phyloP scores from a whole-genome alignment of 2,888 invertebrate species.

The Mythimna impura region DNA sequence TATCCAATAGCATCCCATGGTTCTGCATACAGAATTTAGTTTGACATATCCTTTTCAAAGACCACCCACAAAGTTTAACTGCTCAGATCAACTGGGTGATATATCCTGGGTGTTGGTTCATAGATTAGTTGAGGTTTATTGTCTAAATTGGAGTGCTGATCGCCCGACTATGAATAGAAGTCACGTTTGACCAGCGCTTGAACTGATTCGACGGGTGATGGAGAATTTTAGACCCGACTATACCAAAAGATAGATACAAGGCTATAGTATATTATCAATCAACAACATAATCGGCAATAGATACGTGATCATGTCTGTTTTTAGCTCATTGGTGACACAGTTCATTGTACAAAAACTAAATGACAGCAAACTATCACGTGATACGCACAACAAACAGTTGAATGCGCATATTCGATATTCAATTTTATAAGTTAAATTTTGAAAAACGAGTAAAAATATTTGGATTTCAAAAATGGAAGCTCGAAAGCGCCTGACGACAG shows the following conservation, averaged over 20 bases:
- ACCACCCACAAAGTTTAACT: conserved; percentile 51
- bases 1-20: conserved; percentile 64
- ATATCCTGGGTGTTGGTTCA: conserved; percentile 44
- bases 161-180: conserved; percentile 10
- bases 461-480: conserved; percentile 23
- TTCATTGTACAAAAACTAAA: conserved; percentile 15
- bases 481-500: not conserved
- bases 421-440: conserved; percentile 3
- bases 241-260: not conserved
- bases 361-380: conserved; percentile 24
- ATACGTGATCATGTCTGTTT: not conserved
- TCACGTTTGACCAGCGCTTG: not conserved
- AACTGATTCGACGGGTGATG: not conserved
- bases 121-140: not conserved
- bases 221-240: too few relatives aligned
- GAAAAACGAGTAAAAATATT: not conserved
- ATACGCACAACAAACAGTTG: conserved; percentile 10
- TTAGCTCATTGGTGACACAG: not conserved
- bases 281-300: not conserved
- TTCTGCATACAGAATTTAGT: conserved; percentile 41
- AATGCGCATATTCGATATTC: not conserved
- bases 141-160: conserved; percentile 43
- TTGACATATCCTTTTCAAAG: conserved; percentile 49
- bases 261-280: not conserved
- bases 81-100: conserved; percentile 8